These are phyloP conservation scores for Psilopsiagon aymara DNA, from an alignment of 2,113 vertebrate genomes.

Conservation along the genomic window DNA sequence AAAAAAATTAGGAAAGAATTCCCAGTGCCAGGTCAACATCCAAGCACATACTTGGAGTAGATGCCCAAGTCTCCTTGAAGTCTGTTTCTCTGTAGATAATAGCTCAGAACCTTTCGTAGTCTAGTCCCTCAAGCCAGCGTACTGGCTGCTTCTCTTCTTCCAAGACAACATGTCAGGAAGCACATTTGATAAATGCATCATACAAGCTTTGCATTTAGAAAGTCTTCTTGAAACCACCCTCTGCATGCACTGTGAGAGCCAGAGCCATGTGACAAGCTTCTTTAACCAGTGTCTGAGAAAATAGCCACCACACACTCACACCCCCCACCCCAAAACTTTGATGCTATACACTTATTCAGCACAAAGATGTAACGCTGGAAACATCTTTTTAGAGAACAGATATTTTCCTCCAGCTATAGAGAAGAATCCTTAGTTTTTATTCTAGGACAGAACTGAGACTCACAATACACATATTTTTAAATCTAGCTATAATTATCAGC, in stretches of 20 bases:
- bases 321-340: not conserved
- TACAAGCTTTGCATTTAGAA: not conserved
- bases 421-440: not conserved
- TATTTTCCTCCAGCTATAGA: not conserved
- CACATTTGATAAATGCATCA: not conserved
- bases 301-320: not conserved
- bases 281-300: not conserved
- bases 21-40: not conserved
- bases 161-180: not conserved
- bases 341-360: not conserved
- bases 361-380: not conserved
- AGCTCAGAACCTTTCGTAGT: not conserved
- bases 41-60: not conserved
- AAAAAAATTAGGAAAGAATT: not conserved
- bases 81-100: not conserved
- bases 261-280: not conserved
- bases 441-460: not conserved
- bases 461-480: not conserved
- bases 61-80: not conserved
- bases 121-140: not conserved
- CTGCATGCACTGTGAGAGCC: not conserved
- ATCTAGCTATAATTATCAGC: not conserved
- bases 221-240: not conserved
- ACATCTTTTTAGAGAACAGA: not conserved
- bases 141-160: not conserved